Evolutionary conservation across 2,797 vertebrate species (phyloP).

Genomic region (Sebastes taczanowskii): DNA sequence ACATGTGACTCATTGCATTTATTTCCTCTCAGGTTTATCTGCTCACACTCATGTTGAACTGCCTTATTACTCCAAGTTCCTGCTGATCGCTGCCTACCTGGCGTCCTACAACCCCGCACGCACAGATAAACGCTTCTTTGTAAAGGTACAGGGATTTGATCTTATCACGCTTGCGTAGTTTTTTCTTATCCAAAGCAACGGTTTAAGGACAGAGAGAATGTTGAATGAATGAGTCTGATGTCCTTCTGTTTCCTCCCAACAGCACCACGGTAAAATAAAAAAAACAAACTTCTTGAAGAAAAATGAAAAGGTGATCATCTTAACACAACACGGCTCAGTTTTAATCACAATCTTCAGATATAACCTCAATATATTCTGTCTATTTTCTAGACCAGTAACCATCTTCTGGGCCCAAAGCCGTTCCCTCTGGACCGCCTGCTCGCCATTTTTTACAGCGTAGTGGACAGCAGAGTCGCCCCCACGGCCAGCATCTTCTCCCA

Average conservation of each 20-base stretch:
- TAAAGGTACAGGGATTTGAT: constrained; percentile 86
- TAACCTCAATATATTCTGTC: not conserved
- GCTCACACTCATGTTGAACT: constrained; percentile 94
- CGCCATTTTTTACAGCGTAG: constrained; percentile 96
- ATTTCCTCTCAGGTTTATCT: constrained; percentile 75
- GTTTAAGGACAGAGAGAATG: no score
- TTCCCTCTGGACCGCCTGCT: constrained; percentile 95
- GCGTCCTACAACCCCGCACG: constrained; percentile 96
- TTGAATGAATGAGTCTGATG: not conserved
- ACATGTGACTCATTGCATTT: not conserved
- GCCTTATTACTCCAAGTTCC: constrained; percentile 98
- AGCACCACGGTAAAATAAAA: constrained; percentile 96
- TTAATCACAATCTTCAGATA: not conserved
- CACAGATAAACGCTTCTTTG: constrained; percentile 96
- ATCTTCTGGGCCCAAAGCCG: constrained; percentile 94
- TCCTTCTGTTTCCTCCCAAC: constrained; percentile 42
- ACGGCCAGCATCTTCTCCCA: constrained; percentile 97
- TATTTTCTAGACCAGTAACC: constrained; percentile 91
- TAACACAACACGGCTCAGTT: not conserved
- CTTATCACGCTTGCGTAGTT: accelerated
- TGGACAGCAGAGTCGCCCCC: constrained; percentile 94
- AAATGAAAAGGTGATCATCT: constrained; percentile 90
- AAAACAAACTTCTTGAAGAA: constrained; percentile 96
- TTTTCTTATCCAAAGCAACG: accelerated
- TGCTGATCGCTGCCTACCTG: constrained; percentile 95